A percentile compares a stretch with the other conserved stretches of the same genome.
Conservation (phyloP, 2,113 vertebrate species). For the Rattus rattus region DNA sequence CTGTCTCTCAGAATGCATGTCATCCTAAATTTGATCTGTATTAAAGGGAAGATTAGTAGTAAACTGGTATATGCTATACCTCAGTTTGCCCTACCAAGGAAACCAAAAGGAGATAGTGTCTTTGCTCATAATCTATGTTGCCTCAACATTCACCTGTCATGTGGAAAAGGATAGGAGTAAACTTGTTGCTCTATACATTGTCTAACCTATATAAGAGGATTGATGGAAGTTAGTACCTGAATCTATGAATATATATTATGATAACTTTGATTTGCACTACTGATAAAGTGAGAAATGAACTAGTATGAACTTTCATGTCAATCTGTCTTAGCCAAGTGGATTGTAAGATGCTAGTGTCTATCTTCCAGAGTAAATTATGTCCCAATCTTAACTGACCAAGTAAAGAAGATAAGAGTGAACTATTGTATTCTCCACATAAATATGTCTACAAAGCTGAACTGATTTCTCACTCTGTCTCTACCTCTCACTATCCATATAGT, state of each 20-base stretch:
- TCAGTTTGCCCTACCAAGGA: background rate
- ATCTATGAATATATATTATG: background rate
- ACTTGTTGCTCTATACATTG: too few relatives aligned
- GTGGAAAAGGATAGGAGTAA: background rate
- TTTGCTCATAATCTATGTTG: background rate
- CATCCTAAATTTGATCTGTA: background rate
- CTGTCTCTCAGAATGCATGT: background rate
- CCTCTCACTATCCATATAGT: background rate
- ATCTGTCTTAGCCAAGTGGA: background rate
- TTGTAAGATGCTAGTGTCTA: background rate
- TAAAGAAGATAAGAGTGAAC: background rate
- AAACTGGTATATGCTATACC: background rate
- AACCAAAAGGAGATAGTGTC: background rate
- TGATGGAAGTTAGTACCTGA: background rate
- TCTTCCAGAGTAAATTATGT: background rate
- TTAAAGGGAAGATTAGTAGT: background rate
- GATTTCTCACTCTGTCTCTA: background rate
- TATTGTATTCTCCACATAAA: background rate
- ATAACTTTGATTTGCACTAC: background rate
- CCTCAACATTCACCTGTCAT: background rate
- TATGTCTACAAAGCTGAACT: background rate
- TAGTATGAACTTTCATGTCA: background rate
- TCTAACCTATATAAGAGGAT: background rate
- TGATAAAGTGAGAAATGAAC: background rate
- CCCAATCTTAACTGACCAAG: background rate